Evolutionary conservation across 1,140 invertebrate genomes (phyloP), one percentile per base, ranked within the genome.

Genomic region (Kradibia gibbosae): DNA sequence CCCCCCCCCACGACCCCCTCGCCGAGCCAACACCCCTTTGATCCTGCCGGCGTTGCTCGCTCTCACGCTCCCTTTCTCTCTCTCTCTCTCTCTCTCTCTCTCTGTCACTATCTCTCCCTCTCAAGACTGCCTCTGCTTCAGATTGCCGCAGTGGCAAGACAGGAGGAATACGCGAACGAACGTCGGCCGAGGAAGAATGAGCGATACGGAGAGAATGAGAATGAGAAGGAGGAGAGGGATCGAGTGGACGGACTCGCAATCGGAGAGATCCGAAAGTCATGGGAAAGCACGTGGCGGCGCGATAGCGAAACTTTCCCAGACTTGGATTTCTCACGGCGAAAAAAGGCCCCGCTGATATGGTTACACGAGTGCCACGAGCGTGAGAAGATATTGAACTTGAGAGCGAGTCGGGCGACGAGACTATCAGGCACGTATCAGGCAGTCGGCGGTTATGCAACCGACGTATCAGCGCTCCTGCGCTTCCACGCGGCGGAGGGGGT

Each of bases 341-440:
- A 82, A 78, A 82, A 71, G 20, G 39, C 4, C 34, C 28, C 34
- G 50, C 36, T 72, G 67, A 62, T 34, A 67, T 45, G 77, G 28
- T 55, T 31, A 28, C 53, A 36, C 28, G 34, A 28, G 39, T 73
- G 77, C 50, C 78, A 80, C n/a, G n/a, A 87, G 73, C 87, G 87
- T 88, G 87, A 88, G 87, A 88, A 88, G 81, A 86, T 86, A 83
- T 84, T 83, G 81, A 82, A 87, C 85, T 84, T 84, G 82, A 85
- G 83, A 82, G 83, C 81, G 83, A 85, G 86, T 84, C 83, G 50
- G 65, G 42, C 82, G 75, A 77, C 84, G 60, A 72, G 48, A 67
- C 81, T 83, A 88, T 78, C 85, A 88, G 87, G 87, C 82, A 70
- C 45, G 62, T 80, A 88, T 83, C 78, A 75, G 73, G 60, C 67